phyloP scores from a whole-genome alignment of 2,888 invertebrate species.

The Entomobrya proxima region DNA sequence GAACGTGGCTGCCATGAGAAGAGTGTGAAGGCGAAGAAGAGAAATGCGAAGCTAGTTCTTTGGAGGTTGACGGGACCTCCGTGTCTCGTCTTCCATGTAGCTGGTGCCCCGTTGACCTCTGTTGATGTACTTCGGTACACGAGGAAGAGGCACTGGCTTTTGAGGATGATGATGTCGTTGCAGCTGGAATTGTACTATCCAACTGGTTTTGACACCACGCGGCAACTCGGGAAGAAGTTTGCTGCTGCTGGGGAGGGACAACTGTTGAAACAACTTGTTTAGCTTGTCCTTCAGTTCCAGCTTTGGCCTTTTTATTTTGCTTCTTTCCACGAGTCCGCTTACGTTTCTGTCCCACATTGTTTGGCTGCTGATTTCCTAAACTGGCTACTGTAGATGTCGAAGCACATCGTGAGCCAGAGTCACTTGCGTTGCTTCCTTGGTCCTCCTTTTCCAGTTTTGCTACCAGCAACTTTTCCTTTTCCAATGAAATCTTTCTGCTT shows the following conservation, averaged over 20 bases:
- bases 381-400: constrained; percentile 4
- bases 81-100: neutral
- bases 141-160: neutral
- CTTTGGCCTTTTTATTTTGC: constrained; percentile 17
- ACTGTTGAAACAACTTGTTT: neutral
- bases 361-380: constrained; percentile 6
- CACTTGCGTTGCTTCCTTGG: neutral
- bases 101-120: constrained; percentile 12
- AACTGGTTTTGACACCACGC: constrained; percentile 17
- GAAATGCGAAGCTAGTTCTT: neutral
- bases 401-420: neutral
- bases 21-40: neutral
- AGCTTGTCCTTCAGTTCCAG: neutral
- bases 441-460: neutral
- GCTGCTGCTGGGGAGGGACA: neutral
- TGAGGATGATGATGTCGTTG: neutral
- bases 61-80: neutral
- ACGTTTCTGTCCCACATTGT: neutral
- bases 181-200: neutral
- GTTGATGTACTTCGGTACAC: constrained; percentile 33
- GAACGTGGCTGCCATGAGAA: neutral
- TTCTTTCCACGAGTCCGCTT: neutral
- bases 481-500: neutral
- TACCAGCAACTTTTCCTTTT: neutral
- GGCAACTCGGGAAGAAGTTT: neutral